Percentiles rank a stretch among this genome's conserved stretches.
These are phyloP conservation scores for Misgurnus mizolepis DNA, from an alignment of 2,113 vertebrate species.

Conservation along the genomic window DNA sequence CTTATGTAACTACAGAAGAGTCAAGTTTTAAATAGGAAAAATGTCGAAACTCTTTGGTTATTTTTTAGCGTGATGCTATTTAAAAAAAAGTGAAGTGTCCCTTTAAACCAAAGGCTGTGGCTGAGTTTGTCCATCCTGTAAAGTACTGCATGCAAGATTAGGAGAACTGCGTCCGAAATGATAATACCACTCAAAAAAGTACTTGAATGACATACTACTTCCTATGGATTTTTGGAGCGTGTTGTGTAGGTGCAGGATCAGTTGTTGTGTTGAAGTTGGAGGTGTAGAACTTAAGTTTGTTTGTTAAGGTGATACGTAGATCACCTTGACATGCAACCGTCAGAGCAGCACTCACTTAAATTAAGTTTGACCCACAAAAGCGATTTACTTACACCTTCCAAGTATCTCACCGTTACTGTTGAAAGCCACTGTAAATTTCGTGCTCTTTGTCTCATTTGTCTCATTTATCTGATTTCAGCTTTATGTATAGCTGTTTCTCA, in stretches of 20 bases:
- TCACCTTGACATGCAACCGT: conserved; percentile 12
- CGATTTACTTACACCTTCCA: conserved; percentile 33
- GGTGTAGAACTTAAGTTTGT: not conserved
- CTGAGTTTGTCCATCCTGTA: not conserved
- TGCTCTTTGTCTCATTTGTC: not conserved
- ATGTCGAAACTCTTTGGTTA: too few species aligned
- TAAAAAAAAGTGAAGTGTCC: not conserved
- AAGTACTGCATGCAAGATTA: not conserved
- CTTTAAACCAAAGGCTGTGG: not conserved
- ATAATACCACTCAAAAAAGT: not conserved
- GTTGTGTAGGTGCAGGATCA: not conserved
- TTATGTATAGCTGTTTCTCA: too few species aligned
- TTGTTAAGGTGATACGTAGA: conserved; percentile 6
- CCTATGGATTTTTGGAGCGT: not conserved
- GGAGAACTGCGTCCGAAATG: not conserved
- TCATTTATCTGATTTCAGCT: too few species aligned
- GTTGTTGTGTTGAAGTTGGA: not conserved
- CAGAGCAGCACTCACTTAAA: conserved; percentile 43
- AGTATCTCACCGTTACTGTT: not conserved
- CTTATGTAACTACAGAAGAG: too few species aligned
- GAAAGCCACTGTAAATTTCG: not conserved
- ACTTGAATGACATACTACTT: not conserved
- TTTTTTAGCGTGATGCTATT: too few species aligned
- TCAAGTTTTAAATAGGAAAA: too few species aligned
- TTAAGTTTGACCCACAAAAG: conserved; percentile 38